Evolutionary conservation across 2,888 invertebrate genomes (phyloP), one percentile per base, ranked within the genome.

Genomic region (Doris montereyensis): DNA sequence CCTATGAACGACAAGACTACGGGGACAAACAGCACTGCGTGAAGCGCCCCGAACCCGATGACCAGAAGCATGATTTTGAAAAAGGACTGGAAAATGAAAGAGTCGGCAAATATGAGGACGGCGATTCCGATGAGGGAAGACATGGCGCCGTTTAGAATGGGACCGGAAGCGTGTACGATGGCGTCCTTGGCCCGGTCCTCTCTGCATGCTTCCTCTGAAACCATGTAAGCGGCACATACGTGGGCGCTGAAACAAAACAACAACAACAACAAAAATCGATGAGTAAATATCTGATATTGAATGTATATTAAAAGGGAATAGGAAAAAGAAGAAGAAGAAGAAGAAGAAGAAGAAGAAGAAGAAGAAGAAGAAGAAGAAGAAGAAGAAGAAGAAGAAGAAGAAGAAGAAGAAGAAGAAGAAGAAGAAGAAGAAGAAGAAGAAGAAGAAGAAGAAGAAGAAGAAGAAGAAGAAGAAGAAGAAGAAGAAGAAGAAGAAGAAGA

Each of bases 41-140:
- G 87, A 2, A 80, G 32, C 2, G 83, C 28, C 0, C 87, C 87
- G 62, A 87, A 86, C 0, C 79, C 26, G 5, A 86, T 83, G 13
- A 87, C 86, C 3, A 86, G 78, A 24, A 84, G 73, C 85, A 86
- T 86, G 26, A 87, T 81, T 78, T 86, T 84, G 72, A 86, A 86
- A 77, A 87, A 87, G 0, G 86, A 84, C 35, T 83, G 79, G 80
- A 87, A 87, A 21, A 87, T 84, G 79, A 82, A 87, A 13, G 85
- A 84, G 57, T 82, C 81, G 4, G 87, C 85, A 57, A 83, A 82
- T 2, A 81, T 73, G 3, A 88, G 76, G 65, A 85, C 82, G 1
- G 84, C 26, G 21, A 87, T 75, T 24, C 87, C 87, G 2, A 87
- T 65, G 1, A 87, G 62, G 0, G 87, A 85, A 1, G 87, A 87